Conservation (phyloP, 2,888 invertebrate species). For the Rutpela maculata region DNA sequence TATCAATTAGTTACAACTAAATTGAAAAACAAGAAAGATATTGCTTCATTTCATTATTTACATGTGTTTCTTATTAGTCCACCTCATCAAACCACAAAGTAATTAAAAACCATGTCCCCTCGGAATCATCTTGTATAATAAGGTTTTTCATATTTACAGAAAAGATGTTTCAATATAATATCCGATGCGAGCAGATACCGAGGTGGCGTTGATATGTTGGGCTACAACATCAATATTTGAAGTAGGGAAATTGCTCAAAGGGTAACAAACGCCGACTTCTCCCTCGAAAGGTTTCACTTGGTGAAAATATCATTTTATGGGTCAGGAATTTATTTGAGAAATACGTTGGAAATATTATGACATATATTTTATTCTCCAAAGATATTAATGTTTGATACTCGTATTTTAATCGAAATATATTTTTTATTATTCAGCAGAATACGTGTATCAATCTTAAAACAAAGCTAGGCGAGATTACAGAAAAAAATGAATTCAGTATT, state of each 20-base stretch:
- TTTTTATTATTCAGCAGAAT: too few relatives aligned
- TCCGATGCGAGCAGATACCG: slow-evolving; percentile 24
- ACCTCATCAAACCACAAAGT: not conserved
- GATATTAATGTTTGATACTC: not conserved
- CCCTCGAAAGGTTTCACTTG: slow-evolving; percentile 3
- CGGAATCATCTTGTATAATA: not conserved
- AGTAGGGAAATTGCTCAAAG: slow-evolving; percentile 26
- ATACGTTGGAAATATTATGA: not conserved
- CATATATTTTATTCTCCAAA: not conserved
- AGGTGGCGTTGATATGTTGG: slow-evolving; percentile 31
- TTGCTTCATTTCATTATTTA: too few relatives aligned
- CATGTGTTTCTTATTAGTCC: not conserved
- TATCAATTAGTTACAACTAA: too few relatives aligned
- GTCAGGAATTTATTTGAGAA: slow-evolving; percentile 7
- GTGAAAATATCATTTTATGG: slow-evolving; percentile 18
- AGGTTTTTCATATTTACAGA: slow-evolving; percentile 21
- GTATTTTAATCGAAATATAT: too few relatives aligned
- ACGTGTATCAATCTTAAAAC: too few relatives aligned
- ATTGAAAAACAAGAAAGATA: too few relatives aligned
- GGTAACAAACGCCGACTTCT: slow-evolving; percentile 17
- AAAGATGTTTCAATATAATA: slow-evolving; percentile 26
- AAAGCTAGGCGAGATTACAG: too few relatives aligned
- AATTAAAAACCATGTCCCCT: slow-evolving; percentile 15
- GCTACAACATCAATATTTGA: slow-evolving; percentile 30
- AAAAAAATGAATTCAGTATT: too few relatives aligned